These are phyloP conservation scores for Drosophila guanche DNA, from an alignment of 1,140 invertebrate species.

Conservation along the genomic window DNA sequence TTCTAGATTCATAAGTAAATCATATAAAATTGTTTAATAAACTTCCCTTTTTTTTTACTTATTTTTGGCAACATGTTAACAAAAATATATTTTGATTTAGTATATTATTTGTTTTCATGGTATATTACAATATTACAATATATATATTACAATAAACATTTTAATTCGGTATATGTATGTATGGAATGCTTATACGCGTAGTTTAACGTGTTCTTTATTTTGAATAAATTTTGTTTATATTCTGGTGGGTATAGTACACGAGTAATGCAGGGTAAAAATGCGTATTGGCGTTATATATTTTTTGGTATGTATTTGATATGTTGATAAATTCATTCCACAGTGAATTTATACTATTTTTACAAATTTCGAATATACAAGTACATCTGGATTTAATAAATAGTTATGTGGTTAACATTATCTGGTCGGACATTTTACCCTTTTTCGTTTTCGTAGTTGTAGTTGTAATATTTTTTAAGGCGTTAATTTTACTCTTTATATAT, in stretches of 20 bases:
- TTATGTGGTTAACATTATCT: too few species aligned
- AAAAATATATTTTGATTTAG: conserved; percentile 63
- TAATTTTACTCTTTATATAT: conserved; percentile 6
- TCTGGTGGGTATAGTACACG: conserved; percentile 3
- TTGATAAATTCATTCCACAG: too few species aligned
- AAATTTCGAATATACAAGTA: too few species aligned
- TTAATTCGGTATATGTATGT: conserved; percentile 13
- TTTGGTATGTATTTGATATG: conserved; percentile 1
- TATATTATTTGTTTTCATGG: conserved; percentile 15
- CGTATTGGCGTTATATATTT: conserved; percentile 4
- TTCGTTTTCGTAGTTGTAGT: too few species aligned
- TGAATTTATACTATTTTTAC: too few species aligned
- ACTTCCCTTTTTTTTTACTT: conserved; percentile 8
- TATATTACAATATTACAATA: conserved; percentile 1
- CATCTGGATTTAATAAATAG: conserved; percentile 16
- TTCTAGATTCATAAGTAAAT: too few species aligned
- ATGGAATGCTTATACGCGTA: conserved; percentile 33
- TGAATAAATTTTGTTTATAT: conserved; percentile 13
- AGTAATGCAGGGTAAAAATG: conserved; percentile 2
- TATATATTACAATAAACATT: neutral
- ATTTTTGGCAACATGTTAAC: conserved; percentile 66
- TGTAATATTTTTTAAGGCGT: conserved; percentile 16
- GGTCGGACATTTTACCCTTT: too few species aligned
- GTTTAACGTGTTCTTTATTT: conserved; percentile 1
- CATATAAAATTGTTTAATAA: too few species aligned